Evolutionary conservation across 2,113 vertebrate genomes (phyloP).

Genomic region (Apteryx mantelli): DNA sequence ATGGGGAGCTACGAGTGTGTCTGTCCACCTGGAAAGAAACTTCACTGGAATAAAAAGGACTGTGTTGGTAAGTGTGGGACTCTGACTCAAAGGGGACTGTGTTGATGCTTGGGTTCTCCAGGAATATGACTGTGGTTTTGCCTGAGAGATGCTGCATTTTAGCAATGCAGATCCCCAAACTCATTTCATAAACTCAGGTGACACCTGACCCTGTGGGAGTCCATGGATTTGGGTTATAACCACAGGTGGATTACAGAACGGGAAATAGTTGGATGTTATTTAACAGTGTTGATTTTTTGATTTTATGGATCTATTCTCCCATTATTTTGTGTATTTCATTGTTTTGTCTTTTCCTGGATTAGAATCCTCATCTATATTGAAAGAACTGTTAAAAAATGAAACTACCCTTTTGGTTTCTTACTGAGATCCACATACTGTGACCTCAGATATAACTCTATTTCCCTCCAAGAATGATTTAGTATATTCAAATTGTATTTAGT

Average conservation of each 20-base stretch:
- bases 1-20: constrained; percentile 90
- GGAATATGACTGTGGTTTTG: neutral
- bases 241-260: accelerated
- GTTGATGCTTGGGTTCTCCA: neutral
- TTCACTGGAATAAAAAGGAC: constrained; percentile 97
- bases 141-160: neutral
- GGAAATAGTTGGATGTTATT: neutral
- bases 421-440: neutral
- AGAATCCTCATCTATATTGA: neutral
- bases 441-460: neutral
- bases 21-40: constrained; percentile 86
- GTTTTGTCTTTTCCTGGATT: neutral
- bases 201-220: neutral
- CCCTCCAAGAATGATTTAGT: neutral
- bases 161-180: neutral
- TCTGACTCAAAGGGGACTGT: neutral
- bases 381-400: neutral
- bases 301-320: neutral
- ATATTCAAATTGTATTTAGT: neutral
- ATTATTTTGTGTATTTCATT: neutral
- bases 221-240: neutral
- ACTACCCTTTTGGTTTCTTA: neutral
- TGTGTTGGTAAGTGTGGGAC: constrained; percentile 84
- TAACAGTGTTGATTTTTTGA: neutral
- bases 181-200: neutral